A percentile compares a stretch with the other conserved stretches of the same genome.
Conservation (phyloP, 2,888 invertebrate genomes). For the Euplexia lucipara region DNA sequence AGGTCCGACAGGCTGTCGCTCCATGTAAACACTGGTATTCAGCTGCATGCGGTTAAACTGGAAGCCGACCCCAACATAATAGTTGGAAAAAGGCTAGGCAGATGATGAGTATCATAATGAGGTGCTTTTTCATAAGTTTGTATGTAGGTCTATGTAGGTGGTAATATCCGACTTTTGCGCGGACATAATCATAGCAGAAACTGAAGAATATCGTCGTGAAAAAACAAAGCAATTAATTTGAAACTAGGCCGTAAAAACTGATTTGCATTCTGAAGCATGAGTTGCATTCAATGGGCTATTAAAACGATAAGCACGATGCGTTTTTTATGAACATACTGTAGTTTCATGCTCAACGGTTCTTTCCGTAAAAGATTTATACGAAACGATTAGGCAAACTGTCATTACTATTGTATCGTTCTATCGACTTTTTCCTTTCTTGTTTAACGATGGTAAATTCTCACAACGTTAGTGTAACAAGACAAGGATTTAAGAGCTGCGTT, state of each 20-base stretch:
- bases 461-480: background rate
- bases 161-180: too few species aligned
- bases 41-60: too few species aligned
- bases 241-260: conserved; percentile 27
- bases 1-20: too few species aligned
- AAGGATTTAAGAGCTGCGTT: background rate
- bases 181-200: too few species aligned
- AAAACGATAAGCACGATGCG: conserved; percentile 40
- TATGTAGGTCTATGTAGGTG: too few species aligned
- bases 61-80: too few species aligned
- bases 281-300: conserved; percentile 35
- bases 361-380: conserved; percentile 44
- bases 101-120: too few species aligned
- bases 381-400: conserved; percentile 39
- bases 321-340: conserved; percentile 24
- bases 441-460: background rate
- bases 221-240: conserved; percentile 26
- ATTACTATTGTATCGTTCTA: conserved; percentile 17
- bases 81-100: too few species aligned
- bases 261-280: conserved; percentile 38
- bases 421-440: conserved; percentile 13
- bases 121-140: too few species aligned
- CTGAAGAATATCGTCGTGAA: conserved; percentile 11
- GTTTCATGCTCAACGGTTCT: conserved; percentile 23
- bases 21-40: too few species aligned